Conservation (phyloP, 2,797 vertebrate genomes). For the Notoglanidium macrostoma region DNA sequence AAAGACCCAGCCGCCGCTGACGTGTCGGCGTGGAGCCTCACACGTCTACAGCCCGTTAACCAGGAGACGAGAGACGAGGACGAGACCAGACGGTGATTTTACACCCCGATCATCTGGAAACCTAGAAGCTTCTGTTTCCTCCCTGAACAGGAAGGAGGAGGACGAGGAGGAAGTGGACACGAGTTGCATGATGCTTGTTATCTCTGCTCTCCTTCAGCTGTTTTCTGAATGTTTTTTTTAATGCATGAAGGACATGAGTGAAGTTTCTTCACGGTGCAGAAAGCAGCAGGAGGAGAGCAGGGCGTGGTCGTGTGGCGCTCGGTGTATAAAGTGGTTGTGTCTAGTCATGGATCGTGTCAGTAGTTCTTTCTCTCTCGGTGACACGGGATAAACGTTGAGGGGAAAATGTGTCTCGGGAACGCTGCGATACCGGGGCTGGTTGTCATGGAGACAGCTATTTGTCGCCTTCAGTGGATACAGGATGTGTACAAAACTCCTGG, state of each 20-base stretch:
- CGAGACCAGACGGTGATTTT: background rate
- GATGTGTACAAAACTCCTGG: background rate
- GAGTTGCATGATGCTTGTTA: slow-evolving; percentile 9
- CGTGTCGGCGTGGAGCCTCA: background rate
- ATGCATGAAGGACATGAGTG: slow-evolving; percentile 3
- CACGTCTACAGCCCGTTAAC: background rate
- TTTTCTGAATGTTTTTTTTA: background rate
- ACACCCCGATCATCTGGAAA: background rate
- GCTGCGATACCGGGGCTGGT: background rate
- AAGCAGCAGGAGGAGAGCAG: slow-evolving; percentile 9
- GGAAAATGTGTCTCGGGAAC: background rate
- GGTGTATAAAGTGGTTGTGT: background rate
- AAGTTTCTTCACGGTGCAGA: background rate
- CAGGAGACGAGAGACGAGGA: background rate
- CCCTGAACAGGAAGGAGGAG: background rate
- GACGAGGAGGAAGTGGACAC: background rate
- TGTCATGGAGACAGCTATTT: slow-evolving; percentile 23
- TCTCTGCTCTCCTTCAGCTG: slow-evolving; percentile 16
- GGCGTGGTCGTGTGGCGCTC: background rate
- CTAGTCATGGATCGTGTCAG: background rate
- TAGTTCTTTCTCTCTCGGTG: background rate
- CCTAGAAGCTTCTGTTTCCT: background rate
- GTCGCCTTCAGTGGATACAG: background rate
- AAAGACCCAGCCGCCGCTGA: background rate
- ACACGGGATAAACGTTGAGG: background rate